These are phyloP conservation scores for Nannoperca obscura DNA, from an alignment of 2,797 vertebrate genomes.

Conservation along the genomic window DNA sequence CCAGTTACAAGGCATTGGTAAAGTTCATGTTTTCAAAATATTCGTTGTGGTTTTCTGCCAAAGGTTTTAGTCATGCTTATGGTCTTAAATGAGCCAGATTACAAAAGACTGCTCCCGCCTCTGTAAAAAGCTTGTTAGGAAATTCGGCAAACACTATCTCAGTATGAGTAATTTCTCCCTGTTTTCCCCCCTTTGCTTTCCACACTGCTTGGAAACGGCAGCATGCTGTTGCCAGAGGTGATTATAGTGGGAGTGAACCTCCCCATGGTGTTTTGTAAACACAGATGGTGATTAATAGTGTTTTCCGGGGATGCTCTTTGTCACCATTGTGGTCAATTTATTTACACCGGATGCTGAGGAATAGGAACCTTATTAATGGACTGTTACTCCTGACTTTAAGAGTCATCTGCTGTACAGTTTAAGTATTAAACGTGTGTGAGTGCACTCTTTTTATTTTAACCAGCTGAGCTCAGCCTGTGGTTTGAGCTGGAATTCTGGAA, in stretches of 20 bases:
- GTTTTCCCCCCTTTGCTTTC: slow-evolving; percentile 42
- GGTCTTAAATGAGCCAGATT: slow-evolving; percentile 10
- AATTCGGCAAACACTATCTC: background rate
- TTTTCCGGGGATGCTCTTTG: slow-evolving; percentile 18
- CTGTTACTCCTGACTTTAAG: background rate
- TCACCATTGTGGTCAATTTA: background rate
- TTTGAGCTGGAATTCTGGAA: slow-evolving; percentile 15
- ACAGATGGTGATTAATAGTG: slow-evolving; percentile 48
- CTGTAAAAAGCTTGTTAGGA: slow-evolving; percentile 14
- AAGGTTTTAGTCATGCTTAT: background rate
- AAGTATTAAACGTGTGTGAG: background rate
- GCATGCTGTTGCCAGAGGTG: slow-evolving; percentile 38
- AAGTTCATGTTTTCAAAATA: background rate
- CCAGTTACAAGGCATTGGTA: background rate
- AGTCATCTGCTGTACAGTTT: background rate
- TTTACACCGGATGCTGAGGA: background rate
- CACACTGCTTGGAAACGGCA: slow-evolving; percentile 44
- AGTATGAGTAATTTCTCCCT: slow-evolving; percentile 52
- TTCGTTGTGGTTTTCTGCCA: background rate
- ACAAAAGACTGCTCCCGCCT: background rate
- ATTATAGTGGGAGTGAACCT: slow-evolving; percentile 54
- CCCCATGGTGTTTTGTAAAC: slow-evolving; percentile 41
- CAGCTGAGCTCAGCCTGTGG: background rate
- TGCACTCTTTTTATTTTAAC: background rate
- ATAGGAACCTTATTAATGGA: slow-evolving; percentile 1